phyloP scores from a whole-genome alignment of 2,888 invertebrate genomes.

The Drosophila anomalata region DNA sequence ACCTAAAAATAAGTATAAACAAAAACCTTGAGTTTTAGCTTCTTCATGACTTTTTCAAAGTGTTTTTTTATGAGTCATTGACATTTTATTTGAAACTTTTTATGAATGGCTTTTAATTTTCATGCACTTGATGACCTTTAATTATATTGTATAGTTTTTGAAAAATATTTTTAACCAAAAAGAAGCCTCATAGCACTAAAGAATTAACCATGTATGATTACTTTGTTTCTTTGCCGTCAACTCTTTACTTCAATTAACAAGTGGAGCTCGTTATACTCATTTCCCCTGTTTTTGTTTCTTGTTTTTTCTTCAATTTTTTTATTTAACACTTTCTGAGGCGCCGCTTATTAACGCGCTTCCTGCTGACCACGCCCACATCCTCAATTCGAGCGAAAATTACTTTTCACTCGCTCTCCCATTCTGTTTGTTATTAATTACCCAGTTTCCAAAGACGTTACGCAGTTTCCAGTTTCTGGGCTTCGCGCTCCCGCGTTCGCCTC shows the following conservation, averaged over 20 bases:
- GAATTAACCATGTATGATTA: conserved; percentile 3
- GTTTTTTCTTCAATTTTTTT: conserved; percentile 28
- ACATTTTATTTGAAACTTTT: neutral
- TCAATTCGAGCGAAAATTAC: conserved; percentile 65
- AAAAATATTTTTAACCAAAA: neutral
- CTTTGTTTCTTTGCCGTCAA: conserved; percentile 11
- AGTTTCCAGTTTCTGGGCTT: conserved; percentile 32
- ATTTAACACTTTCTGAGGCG: conserved; percentile 67
- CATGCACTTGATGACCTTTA: neutral
- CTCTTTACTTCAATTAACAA: conserved; percentile 45
- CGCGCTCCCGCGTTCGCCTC: conserved; percentile 36
- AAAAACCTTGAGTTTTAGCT: neutral
- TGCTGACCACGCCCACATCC: conserved; percentile 70
- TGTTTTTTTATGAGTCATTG: neutral
- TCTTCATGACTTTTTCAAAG: neutral
- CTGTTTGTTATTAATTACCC: conserved; percentile 75
- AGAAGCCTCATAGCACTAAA: neutral
- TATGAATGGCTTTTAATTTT: neutral
- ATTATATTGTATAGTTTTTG: neutral
- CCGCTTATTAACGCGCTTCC: conserved; percentile 75
- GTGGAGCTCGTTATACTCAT: conserved; percentile 31
- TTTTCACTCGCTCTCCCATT: conserved; percentile 53
- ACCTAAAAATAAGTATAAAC: neutral
- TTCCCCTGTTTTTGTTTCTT: conserved; percentile 19
- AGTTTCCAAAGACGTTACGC: conserved; percentile 46